Evolutionary conservation across 2,888 invertebrate species (phyloP).

Genomic region (Athetis lepigone): DNA sequence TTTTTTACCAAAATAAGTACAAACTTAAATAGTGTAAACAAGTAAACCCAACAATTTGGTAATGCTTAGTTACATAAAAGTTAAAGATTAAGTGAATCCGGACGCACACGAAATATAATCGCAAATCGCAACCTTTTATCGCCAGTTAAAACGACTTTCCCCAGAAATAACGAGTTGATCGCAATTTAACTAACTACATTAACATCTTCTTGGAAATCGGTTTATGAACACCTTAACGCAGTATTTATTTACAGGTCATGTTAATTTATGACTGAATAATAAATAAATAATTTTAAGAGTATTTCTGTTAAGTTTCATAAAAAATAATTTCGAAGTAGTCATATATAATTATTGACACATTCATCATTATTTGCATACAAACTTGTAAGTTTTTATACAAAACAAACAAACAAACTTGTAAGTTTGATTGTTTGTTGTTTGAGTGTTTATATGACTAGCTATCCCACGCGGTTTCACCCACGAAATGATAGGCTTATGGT

Average conservation of each 20-base stretch:
- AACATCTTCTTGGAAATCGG: slow-evolving; percentile 1
- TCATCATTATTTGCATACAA: no score
- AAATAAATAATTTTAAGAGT: no score
- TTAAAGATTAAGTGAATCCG: slow-evolving; percentile 4
- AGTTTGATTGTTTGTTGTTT: no score
- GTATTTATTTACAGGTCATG: not conserved
- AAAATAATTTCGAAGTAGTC: no score
- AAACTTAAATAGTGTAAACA: not conserved
- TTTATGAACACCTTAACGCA: slow-evolving; percentile 6
- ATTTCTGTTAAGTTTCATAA: no score
- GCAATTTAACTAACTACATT: slow-evolving; percentile 3
- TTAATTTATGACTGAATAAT: slow-evolving; percentile 7
- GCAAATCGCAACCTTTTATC: slow-evolving; percentile 37
- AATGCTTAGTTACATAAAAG: slow-evolving; percentile 4
- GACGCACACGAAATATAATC: slow-evolving; percentile 5
- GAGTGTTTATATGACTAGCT: no score
- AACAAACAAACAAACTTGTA: no score
- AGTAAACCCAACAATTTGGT: not conserved
- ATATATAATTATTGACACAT: no score
- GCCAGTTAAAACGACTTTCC: slow-evolving; percentile 36
- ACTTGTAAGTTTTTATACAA: no score
- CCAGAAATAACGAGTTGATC: slow-evolving; percentile 30
- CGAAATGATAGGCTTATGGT: no score
- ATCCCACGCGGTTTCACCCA: no score
- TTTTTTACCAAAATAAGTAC: not conserved